A percentile compares a stretch with the other conserved stretches of the same genome.
Evolutionary conservation across 2,888 invertebrate species (phyloP).

Genomic region (Yponomeuta cagnagella): DNA sequence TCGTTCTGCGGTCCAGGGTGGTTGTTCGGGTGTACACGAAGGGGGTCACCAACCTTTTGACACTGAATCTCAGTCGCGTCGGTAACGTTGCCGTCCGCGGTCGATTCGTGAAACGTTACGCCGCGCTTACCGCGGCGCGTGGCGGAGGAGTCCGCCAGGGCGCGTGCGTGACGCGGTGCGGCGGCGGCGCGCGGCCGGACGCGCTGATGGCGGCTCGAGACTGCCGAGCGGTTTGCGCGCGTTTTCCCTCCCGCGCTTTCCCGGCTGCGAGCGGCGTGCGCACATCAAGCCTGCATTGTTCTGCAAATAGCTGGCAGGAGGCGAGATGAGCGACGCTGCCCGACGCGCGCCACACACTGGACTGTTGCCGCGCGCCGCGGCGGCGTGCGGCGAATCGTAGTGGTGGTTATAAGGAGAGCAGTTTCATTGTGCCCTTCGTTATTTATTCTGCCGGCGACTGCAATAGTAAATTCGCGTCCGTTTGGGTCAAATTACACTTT

Average conservation of each 20-base stretch:
- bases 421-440: constrained; percentile 5
- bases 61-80: constrained; percentile 69
- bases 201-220: constrained; percentile 65
- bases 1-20: constrained; percentile 37
- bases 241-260: constrained; percentile 68
- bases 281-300: constrained; percentile 72
- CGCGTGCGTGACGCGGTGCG: constrained; percentile 50
- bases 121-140: constrained; percentile 67
- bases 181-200: constrained; percentile 66
- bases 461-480: neutral
- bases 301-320: constrained; percentile 65
- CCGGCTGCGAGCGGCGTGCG: constrained; percentile 64
- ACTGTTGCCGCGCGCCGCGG: constrained; percentile 36
- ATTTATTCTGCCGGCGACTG: neutral
- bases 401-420: constrained; percentile 6
- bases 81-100: constrained; percentile 58
- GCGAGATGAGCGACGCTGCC: constrained; percentile 31
- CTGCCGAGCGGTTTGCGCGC: constrained; percentile 45
- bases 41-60: constrained; percentile 72
- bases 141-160: constrained; percentile 63
- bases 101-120: constrained; percentile 70
- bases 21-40: constrained; percentile 46
- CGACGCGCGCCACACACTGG: constrained; percentile 38
- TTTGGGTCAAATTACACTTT: neutral
- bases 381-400: neutral